Evolutionary conservation across 1,140 invertebrate species (phyloP), one percentile per base, ranked within the genome.

Genomic region (Cherax destructor): DNA sequence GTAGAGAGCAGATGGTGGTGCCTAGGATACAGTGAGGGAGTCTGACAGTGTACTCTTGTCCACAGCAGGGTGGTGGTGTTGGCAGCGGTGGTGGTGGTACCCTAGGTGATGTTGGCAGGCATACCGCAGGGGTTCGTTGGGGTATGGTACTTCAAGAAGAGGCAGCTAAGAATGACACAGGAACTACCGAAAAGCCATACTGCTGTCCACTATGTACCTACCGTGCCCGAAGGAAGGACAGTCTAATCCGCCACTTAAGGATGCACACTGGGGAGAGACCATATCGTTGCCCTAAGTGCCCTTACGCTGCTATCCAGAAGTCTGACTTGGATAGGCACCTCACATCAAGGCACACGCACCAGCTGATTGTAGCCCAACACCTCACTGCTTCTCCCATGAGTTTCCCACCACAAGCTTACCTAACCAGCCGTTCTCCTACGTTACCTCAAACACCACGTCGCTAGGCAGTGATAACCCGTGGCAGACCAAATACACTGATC

Each of bases 291-390:
- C 90, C 93, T 7, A 94, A 94, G 86, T 95, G 95, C 94, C 94
- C 94, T 18, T 96, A 96, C 92, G 94, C 95, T 85, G 95, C 95
- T 86, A 95, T 95, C 18, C 94, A 95, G 10, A 95, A 95, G 47
- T 95, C 95, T 93, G 95, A 95, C 93, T 94, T 96, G 65, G 94
- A 95, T 18, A 95, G 95, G 80, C 95, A 96, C 93, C 95, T 96
- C 11, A 94, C 95, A 56, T 94, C 95, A 76, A 95, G 96, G 52
- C 95, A 96, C 92, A 18, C 83, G 3, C 88, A 65, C 9, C 50
- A 50, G 7, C 47, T 79, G 50, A 50, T 56, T 24, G 77, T 56
- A 79, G 30, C 83, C 61, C 83, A 59, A 49, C 41, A 65, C 83
- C 83, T 69, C 65, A 49, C 59, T 21, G 11, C 47, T 49, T 16